These are phyloP conservation scores for Cephus cinctus DNA, from an alignment of 1,140 invertebrate genomes.

Conservation along the genomic window DNA sequence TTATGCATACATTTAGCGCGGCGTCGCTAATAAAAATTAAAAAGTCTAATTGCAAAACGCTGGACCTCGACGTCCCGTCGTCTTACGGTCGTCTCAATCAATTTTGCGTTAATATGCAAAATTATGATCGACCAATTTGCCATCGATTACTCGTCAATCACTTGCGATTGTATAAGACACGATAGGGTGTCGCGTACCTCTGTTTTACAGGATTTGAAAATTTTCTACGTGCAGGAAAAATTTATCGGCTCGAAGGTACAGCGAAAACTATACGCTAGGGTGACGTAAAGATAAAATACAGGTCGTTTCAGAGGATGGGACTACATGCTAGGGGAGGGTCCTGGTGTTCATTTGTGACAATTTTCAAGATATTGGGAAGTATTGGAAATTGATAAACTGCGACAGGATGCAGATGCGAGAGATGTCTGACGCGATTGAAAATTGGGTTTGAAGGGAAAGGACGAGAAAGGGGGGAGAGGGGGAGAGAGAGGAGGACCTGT, in stretches of 20 bases:
- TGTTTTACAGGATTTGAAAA: background rate
- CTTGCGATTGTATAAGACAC: no score
- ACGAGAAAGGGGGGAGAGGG: conserved; percentile 21
- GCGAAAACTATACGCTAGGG: conserved; percentile 39
- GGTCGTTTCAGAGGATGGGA: no score
- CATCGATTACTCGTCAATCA: no score
- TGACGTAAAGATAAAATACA: conserved; percentile 42
- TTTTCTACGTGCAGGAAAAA: conserved; percentile 6
- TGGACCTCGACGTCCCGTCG: no score
- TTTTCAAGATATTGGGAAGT: background rate
- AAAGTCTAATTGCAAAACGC: conserved; percentile 57
- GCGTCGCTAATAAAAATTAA: conserved; percentile 57
- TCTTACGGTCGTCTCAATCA: no score
- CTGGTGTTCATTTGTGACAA: no score
- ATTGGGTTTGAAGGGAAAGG: background rate
- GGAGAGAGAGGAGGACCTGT: conserved; percentile 20
- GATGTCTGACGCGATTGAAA: background rate
- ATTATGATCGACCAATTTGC: no score
- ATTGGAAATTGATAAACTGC: conserved; percentile 13
- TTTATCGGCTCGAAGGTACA: conserved; percentile 16
- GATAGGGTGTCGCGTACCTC: no score
- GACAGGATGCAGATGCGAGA: conserved; percentile 5
- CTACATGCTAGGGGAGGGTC: no score
- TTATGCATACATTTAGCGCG: conserved; percentile 56
- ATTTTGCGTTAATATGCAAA: no score